Conservation (phyloP, 2,797 vertebrate genomes). For the Characodon lateralis region DNA sequence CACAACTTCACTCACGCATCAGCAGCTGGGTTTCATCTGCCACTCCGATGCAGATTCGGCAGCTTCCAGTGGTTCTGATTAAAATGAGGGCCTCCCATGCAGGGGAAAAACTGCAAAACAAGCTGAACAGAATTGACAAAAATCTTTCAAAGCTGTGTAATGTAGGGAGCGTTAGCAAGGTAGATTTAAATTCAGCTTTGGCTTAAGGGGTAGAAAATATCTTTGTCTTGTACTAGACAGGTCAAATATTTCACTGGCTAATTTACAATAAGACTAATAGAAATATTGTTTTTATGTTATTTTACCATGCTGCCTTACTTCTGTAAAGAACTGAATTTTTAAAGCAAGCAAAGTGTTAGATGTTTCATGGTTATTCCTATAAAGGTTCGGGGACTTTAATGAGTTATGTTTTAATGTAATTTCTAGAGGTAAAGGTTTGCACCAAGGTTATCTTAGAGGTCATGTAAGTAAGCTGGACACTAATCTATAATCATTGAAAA, state of each 20-base stretch:
- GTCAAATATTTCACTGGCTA: not conserved
- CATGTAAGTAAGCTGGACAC: too few species aligned
- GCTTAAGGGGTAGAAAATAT: not conserved
- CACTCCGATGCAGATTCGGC: not conserved
- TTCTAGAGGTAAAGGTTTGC: not conserved
- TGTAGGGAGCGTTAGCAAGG: not conserved
- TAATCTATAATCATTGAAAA: not conserved
- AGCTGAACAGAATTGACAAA: constrained; percentile 35
- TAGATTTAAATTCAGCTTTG: accelerated
- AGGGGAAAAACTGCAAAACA: constrained; percentile 28
- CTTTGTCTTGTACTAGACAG: not conserved
- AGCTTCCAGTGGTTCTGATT: constrained; percentile 4
- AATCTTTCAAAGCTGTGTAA: not conserved
- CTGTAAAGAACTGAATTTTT: not conserved
- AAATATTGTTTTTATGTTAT: not conserved
- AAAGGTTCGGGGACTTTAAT: too few species aligned
- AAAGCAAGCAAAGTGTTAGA: not conserved
- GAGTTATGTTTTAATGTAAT: not conserved
- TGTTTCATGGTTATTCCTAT: too few species aligned
- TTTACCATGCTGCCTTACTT: not conserved
- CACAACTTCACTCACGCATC: not conserved
- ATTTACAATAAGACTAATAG: not conserved
- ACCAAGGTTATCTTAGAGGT: not conserved
- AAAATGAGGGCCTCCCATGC: accelerated
- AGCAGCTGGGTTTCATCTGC: constrained; percentile 38